Percentiles rank a stretch among this genome's conserved stretches.
phyloP scores from a whole-genome alignment of 2,797 vertebrate genomes.

The Myotis pilosus region DNA sequence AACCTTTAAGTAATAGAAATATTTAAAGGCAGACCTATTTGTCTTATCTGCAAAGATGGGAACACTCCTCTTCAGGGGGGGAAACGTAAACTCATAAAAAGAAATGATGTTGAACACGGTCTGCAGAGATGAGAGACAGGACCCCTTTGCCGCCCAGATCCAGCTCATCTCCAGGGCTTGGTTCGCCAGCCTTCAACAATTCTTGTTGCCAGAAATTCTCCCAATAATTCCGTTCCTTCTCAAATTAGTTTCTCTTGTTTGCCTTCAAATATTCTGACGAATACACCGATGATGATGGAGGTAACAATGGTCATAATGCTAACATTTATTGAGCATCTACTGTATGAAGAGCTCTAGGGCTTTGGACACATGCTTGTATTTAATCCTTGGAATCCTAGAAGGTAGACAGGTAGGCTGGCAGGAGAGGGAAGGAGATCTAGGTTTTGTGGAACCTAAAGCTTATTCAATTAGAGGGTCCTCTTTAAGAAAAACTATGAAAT shows the following conservation, averaged over 20 bases:
- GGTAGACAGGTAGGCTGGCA: not conserved
- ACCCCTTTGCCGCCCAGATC: not conserved
- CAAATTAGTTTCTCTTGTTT: not conserved
- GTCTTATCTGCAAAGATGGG: conserved; percentile 81
- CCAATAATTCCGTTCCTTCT: not conserved
- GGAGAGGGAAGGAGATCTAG: no score
- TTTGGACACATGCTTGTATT: not conserved
- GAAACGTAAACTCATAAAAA: conserved; percentile 62
- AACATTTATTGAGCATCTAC: not conserved
- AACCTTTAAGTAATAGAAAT: conserved; percentile 86
- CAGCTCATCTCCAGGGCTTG: no score
- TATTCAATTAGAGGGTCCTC: not conserved
- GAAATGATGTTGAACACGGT: not conserved
- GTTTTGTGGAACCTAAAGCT: not conserved
- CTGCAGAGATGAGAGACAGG: not conserved
- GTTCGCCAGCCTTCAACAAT: not conserved
- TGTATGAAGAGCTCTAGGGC: not conserved
- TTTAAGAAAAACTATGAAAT: not conserved
- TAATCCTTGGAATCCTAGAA: not conserved
- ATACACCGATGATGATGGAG: rapidly evolving
- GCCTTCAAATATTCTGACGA: not conserved
- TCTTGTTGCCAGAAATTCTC: not conserved
- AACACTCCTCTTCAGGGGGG: conserved; percentile 57
- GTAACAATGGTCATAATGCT: rapidly evolving
- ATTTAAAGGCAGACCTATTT: conserved; percentile 82